Conservation (phyloP, 2,797 vertebrate genomes). For the Oreochromis mossambicus region DNA sequence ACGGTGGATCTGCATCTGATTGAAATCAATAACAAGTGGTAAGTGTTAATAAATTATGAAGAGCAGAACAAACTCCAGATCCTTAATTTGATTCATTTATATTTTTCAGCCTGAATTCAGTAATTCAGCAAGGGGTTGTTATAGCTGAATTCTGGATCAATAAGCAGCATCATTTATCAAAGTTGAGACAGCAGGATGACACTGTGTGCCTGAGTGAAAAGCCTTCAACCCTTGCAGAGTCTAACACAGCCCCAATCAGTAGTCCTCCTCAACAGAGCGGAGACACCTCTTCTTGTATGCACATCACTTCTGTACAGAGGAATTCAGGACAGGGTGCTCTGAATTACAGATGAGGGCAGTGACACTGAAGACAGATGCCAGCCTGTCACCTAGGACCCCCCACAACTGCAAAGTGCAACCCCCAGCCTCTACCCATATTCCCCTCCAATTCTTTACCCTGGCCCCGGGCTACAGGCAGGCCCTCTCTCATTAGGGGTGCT, state of each 20-base stretch:
- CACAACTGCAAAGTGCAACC: constrained; percentile 9
- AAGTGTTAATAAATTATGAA: constrained; percentile 12
- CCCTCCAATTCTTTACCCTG: constrained; percentile 48
- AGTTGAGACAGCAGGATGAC: constrained; percentile 38
- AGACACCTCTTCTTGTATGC: constrained; percentile 20
- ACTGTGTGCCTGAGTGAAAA: constrained; percentile 43
- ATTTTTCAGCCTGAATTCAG: not conserved
- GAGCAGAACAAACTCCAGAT: not conserved
- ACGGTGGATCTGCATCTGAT: constrained; percentile 1
- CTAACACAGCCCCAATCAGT: constrained; percentile 26
- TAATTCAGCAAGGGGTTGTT: constrained; percentile 42
- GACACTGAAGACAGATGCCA: constrained; percentile 71
- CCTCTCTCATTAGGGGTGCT: constrained; percentile 74
- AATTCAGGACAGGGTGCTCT: constrained; percentile 40
- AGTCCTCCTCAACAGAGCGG: constrained; percentile 4
- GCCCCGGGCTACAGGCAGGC: constrained; percentile 62
- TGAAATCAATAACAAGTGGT: constrained; percentile 21
- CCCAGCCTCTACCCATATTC: constrained; percentile 32
- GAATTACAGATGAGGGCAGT: constrained; percentile 49
- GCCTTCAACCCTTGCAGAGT: constrained; percentile 4
- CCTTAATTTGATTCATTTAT: constrained; percentile 18
- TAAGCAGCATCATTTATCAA: constrained; percentile 44
- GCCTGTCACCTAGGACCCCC: constrained; percentile 40
- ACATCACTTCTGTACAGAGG: constrained; percentile 50
- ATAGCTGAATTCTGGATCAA: constrained; percentile 45